These are phyloP conservation scores for Prinia subflava DNA, from an alignment of 2,113 vertebrate species.

Conservation along the genomic window DNA sequence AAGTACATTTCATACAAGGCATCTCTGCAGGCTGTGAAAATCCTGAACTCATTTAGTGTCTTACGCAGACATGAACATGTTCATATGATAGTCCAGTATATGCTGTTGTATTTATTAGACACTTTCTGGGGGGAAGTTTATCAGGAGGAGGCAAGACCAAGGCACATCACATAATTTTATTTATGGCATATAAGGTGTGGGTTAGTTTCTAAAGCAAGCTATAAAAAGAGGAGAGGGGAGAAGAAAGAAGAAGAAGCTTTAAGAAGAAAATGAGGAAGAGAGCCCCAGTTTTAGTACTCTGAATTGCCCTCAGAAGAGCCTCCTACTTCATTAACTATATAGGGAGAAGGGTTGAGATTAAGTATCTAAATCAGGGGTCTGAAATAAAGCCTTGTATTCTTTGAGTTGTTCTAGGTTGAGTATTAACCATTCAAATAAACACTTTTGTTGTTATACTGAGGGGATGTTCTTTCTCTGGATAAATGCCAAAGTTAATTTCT, in stretches of 20 bases:
- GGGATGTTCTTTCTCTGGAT: not conserved
- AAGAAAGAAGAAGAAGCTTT: not conserved
- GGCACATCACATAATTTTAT: not conserved
- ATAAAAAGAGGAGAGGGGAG: not conserved
- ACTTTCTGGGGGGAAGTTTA: not conserved
- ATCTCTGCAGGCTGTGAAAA: not conserved
- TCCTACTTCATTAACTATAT: not conserved
- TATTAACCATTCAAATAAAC: not conserved
- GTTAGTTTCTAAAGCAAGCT: not conserved
- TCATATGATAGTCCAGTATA: not conserved
- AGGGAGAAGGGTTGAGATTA: not conserved
- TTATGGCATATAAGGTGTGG: not conserved
- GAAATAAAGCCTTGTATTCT: not conserved
- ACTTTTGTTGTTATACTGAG: not conserved
- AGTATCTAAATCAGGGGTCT: not conserved
- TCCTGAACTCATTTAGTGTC: not conserved
- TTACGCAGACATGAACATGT: not conserved
- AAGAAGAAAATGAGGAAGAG: not conserved
- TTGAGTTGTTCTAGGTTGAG: not conserved
- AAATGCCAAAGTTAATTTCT: not conserved
- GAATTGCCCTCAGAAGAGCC: not conserved
- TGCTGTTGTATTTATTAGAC: not conserved
- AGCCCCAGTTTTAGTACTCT: not conserved
- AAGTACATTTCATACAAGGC: not conserved
- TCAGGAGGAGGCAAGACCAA: not conserved